These are phyloP conservation scores for Acanthochromis polyacanthus DNA, from an alignment of 2,113 vertebrate species.

Conservation along the genomic window DNA sequence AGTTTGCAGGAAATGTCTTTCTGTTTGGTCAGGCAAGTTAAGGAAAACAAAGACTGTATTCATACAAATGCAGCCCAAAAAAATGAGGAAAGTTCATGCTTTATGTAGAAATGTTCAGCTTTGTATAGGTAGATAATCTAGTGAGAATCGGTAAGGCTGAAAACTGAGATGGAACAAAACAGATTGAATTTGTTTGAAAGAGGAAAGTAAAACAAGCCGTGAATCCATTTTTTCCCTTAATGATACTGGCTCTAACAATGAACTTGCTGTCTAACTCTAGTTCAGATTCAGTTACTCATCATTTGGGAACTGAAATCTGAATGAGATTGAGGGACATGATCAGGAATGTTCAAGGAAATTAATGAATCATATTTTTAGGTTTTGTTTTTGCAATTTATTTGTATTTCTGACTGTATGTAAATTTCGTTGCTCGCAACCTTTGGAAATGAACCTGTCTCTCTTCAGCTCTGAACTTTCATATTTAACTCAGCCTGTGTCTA, in stretches of 20 bases:
- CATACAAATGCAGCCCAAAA: too few species aligned
- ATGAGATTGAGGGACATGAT: background rate
- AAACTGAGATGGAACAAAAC: slow-evolving; percentile 4
- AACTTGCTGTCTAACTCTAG: too few species aligned
- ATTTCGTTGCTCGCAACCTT: background rate
- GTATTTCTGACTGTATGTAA: background rate
- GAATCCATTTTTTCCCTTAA: too few species aligned
- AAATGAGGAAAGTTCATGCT: background rate
- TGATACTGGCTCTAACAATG: too few species aligned
- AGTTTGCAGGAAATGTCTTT: background rate
- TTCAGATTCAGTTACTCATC: too few species aligned
- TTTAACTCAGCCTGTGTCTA: background rate
- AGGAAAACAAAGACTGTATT: background rate
- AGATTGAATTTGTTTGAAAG: background rate
- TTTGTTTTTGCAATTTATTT: background rate
- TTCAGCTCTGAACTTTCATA: background rate
- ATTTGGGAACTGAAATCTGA: too few species aligned
- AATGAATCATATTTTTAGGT: too few species aligned
- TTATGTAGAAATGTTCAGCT: background rate
- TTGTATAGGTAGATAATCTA: background rate
- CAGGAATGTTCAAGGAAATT: background rate
- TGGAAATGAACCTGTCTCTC: too few species aligned
- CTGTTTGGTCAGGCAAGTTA: background rate
- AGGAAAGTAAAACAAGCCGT: background rate
- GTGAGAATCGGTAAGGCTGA: background rate